Evolutionary conservation across 2,797 vertebrate species (phyloP), one percentile per base, ranked within the genome.

Genomic region (Halcyon leucocephala): DNA sequence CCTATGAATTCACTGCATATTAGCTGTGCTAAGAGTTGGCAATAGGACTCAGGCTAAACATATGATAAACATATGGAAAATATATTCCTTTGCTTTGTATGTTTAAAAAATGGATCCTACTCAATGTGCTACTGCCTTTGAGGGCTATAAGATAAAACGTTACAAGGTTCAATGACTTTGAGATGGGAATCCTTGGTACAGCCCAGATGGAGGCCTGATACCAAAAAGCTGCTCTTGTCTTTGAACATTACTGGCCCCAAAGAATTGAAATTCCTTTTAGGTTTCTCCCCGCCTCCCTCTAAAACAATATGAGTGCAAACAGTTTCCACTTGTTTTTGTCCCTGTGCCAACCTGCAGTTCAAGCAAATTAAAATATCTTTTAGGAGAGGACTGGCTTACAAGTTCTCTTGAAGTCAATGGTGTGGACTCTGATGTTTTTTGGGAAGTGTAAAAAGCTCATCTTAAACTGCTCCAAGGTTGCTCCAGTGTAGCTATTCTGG

Each of bases 41-140:
- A 71, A 7, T 11, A 49, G 70, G 22, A 54, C 81, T 69, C 29
- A 64, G 80, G 54, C 24, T 49, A 80, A 90, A 87, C 93, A 95
- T 92, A 55, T 95, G 93, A 97, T 52, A 95, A 93, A 82, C 96
- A 96, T 67, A 96, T 97, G 97, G 96, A 82, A 93, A 76, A 64
- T 69, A 73, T 8, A 90, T 88, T 76, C 67, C 57, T 91, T 88
- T 95, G 78, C 78, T 93, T 95, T 94, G 65, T 86, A 7, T 26
- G 0, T 72, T 83, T 86, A 62, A 86, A 93, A 95, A 92, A 72
- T 66, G 76, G 74, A 73, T 94, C 85, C 18, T 71, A 22, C 39
- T 89, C 78, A 46, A 90, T 0, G 8, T 89, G 94, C 94, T 95
- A 90, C 90, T 93, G 93, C 89, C 93, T 95, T 92, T 94, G 92